Percentiles rank a stretch among this genome's conserved stretches.
Evolutionary conservation across 2,888 invertebrate genomes (phyloP).

Genomic region (Phaonia tiefii): DNA sequence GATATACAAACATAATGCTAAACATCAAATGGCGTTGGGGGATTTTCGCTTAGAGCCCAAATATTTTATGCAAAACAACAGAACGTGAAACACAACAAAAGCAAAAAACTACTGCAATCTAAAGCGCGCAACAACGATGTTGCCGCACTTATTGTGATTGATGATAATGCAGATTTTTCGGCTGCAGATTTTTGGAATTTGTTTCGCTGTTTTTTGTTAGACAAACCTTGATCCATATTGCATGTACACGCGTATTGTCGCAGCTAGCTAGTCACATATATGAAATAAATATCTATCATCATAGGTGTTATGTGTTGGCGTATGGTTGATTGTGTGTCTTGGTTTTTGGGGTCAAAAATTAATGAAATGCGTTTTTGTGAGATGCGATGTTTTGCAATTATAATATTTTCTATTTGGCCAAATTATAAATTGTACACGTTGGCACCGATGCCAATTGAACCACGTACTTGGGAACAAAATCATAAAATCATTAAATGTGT

Average conservation of each 20-base stretch:
- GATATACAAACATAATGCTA: conserved; percentile 25
- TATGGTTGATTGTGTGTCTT: not conserved
- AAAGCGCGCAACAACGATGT: conserved; percentile 54
- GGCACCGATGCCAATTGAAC: too few relatives aligned
- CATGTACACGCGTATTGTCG: not conserved
- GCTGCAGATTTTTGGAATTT: conserved; percentile 25
- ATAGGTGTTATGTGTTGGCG: not conserved
- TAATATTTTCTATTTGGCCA: conserved; percentile 25
- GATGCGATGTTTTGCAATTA: conserved; percentile 6
- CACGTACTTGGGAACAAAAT: too few relatives aligned
- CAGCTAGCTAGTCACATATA: not conserved
- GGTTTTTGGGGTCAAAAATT: conserved; percentile 35
- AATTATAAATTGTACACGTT: not conserved
- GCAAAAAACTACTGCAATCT: conserved; percentile 47
- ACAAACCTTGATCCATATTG: conserved; percentile 58
- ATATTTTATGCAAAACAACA: conserved; percentile 29
- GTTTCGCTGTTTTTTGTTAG: not conserved
- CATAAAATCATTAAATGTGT: too few relatives aligned
- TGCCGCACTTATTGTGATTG: conserved; percentile 65
- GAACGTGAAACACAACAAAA: conserved; percentile 43
- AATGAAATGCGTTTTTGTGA: conserved; percentile 20
- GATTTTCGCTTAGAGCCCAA: conserved; percentile 11
- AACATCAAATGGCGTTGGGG: conserved; percentile 26
- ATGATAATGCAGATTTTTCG: conserved; percentile 59
- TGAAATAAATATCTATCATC: conserved; percentile 5